These are phyloP conservation scores for Capitulum mitella DNA, from an alignment of 2,888 invertebrate species.

Conservation along the genomic window DNA sequence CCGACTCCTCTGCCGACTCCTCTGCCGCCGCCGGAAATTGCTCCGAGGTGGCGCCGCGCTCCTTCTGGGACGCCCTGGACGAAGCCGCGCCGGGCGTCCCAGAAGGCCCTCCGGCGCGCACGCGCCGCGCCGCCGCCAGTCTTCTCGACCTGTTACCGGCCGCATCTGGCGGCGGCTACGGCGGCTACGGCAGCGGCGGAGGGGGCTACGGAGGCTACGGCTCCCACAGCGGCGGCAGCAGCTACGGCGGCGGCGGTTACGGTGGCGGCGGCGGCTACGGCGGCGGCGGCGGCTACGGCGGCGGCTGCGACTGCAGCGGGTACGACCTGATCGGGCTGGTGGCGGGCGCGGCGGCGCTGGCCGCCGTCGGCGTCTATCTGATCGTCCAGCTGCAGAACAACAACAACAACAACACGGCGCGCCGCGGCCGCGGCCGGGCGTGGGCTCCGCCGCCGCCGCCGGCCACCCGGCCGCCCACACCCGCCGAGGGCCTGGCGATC, in stretches of 20 bases:
- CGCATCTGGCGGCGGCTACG: background rate
- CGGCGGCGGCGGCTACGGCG: background rate
- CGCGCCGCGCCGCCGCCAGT: no score
- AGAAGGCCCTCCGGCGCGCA: no score
- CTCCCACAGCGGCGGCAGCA: background rate
- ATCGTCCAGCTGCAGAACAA: background rate
- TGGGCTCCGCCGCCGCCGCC: no score
- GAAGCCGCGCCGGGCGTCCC: no score
- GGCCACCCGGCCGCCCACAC: no score
- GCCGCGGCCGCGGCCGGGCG: no score
- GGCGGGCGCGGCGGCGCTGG: background rate
- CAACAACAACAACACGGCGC: background rate
- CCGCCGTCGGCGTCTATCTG: background rate
- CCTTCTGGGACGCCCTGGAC: no score
- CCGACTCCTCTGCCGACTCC: no score
- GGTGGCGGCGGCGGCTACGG: background rate
- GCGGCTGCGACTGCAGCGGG: slow-evolving; percentile 6
- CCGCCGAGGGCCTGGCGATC: no score
- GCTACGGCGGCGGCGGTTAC: background rate
- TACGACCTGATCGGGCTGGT: background rate
- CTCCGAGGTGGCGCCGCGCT: no score
- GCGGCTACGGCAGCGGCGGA: background rate
- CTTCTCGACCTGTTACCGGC: no score
- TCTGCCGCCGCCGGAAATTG: no score
- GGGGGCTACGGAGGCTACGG: background rate